phyloP scores from a whole-genome alignment of 2,113 vertebrate genomes.

The Serilophus lunatus region DNA sequence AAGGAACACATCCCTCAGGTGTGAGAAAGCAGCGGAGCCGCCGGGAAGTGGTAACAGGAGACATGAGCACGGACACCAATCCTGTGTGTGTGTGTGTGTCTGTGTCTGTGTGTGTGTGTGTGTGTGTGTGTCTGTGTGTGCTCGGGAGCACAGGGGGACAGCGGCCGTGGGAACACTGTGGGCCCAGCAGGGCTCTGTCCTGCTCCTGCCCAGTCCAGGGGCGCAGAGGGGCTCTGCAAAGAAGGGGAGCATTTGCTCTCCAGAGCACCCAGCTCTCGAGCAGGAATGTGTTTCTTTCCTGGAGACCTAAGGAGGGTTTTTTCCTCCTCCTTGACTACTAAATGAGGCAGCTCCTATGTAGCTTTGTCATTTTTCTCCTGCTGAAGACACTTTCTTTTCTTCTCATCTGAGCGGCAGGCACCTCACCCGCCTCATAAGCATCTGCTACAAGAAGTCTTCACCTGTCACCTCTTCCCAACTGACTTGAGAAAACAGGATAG shows the following conservation, averaged over 20 bases:
- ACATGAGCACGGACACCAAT: accelerated
- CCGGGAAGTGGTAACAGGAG: neutral
- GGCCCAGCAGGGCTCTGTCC: neutral
- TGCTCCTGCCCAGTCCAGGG: too few relatives aligned
- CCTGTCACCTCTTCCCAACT: conserved; percentile 61
- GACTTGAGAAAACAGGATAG: conserved; percentile 44
- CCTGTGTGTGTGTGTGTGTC: neutral
- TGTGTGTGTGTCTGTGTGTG: neutral
- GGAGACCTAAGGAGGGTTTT: neutral
- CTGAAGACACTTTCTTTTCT: conserved; percentile 52
- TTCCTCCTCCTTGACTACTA: conserved; percentile 5
- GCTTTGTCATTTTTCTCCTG: conserved; percentile 45
- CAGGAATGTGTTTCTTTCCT: neutral
- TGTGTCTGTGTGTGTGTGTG: too few relatives aligned
- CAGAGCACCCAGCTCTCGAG: neutral
- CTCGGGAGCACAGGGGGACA: neutral
- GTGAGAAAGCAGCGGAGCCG: neutral
- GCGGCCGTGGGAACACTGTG: accelerated
- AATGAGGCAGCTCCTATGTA: conserved; percentile 44
- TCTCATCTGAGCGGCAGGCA: conserved; percentile 50
- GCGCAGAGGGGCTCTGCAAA: too few relatives aligned
- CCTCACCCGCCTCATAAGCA: conserved; percentile 43
- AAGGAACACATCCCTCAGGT: neutral
- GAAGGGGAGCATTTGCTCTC: neutral
- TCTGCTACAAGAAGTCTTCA: conserved; percentile 59